Evolutionary conservation across 2,797 vertebrate species (phyloP).

Genomic region (Acropternis orthonyx): DNA sequence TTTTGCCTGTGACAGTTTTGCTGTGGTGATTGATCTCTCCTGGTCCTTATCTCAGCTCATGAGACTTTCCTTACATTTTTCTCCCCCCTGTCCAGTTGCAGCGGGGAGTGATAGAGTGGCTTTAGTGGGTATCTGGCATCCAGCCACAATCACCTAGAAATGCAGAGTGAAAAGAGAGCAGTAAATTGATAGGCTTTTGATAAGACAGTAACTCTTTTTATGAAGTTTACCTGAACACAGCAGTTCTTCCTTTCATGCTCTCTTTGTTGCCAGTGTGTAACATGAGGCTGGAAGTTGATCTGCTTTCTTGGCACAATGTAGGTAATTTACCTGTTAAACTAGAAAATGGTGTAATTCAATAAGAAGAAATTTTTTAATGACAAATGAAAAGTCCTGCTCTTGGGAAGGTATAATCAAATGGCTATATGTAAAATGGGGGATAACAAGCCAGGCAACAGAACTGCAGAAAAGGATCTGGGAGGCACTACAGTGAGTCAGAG

Average conservation of each 20-base stretch:
- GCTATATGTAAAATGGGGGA: not conserved
- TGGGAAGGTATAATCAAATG: slow-evolving; percentile 9
- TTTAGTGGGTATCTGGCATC: not conserved
- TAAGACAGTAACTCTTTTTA: not conserved
- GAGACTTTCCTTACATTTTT: not conserved
- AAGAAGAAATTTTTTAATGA: not conserved
- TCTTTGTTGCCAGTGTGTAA: not conserved
- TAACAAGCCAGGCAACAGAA: slow-evolving; percentile 21
- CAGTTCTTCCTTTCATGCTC: not conserved
- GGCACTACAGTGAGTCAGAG: slow-evolving; percentile 63
- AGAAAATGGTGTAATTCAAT: not conserved
- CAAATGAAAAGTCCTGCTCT: not conserved
- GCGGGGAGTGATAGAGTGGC: not conserved
- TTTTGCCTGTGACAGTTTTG: not conserved
- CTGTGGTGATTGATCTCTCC: not conserved
- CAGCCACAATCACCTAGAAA: not conserved
- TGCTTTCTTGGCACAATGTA: not conserved
- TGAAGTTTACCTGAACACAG: not conserved
- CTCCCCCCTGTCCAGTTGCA: not conserved
- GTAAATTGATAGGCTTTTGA: not conserved
- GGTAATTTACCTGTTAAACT: not conserved
- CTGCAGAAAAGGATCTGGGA: slow-evolving; percentile 17
- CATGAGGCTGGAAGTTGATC: not conserved
- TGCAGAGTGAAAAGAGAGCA: not conserved
- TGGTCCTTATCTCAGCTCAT: not conserved